phyloP scores from a whole-genome alignment of 2,797 vertebrate genomes.

The Halcyon badia region DNA sequence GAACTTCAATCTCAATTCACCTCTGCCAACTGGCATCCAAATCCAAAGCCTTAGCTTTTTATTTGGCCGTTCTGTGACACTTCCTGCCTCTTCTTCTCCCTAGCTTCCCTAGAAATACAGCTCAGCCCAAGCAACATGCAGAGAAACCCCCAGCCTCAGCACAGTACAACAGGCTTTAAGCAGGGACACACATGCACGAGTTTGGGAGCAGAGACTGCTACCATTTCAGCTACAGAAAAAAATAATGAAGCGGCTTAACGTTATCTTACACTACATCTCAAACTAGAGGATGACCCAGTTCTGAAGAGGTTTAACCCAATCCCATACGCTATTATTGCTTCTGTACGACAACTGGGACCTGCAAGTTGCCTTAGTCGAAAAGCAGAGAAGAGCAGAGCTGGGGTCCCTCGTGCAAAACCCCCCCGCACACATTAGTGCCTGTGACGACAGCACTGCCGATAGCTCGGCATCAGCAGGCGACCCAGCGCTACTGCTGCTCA shows the following conservation, averaged over 20 bases:
- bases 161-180: rapidly evolving
- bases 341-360: not conserved
- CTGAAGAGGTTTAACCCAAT: not conserved
- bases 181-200: rapidly evolving
- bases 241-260: not conserved
- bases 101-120: not conserved
- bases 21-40: not conserved
- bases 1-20: not conserved
- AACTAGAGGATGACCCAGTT: not conserved
- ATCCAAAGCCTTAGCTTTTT: not conserved
- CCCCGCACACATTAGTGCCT: rapidly evolving
- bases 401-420: not conserved
- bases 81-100: not conserved
- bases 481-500: not conserved
- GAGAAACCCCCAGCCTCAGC: not conserved
- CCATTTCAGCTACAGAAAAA: not conserved
- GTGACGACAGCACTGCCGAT: rapidly evolving
- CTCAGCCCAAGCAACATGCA: not conserved
- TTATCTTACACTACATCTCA: not conserved
- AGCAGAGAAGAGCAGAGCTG: not conserved
- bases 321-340: not conserved
- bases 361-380: not conserved
- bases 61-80: not conserved
- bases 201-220: not conserved
- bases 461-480: not conserved